These are phyloP conservation scores for Lanistes nyassanus DNA, from an alignment of 1,140 invertebrate genomes.

Conservation along the genomic window DNA sequence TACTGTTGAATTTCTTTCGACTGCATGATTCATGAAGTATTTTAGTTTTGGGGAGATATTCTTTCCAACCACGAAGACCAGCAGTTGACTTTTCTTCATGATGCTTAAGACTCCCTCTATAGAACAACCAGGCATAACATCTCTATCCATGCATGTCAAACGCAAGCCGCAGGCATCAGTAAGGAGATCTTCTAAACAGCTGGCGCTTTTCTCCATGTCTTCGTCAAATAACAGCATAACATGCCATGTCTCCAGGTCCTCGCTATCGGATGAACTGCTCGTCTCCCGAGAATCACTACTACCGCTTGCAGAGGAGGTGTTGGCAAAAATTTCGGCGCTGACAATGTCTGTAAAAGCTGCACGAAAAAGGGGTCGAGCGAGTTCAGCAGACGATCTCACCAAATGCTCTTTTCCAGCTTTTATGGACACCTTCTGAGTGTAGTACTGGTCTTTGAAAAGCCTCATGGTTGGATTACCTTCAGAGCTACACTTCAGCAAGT, in stretches of 20 bases:
- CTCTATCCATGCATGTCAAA: not conserved
- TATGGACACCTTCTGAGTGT: constrained; percentile 2
- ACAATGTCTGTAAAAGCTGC: constrained; percentile 2
- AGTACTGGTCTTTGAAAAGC: constrained; percentile 9
- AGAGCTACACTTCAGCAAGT: constrained; percentile 2
- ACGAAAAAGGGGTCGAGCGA: not conserved
- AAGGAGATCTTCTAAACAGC: not conserved
- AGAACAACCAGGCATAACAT: not conserved
- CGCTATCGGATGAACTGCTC: not conserved
- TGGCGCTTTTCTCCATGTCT: not conserved
- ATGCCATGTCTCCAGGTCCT: too few relatives aligned
- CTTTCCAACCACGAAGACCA: constrained; percentile 6
- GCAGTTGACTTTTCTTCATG: constrained; percentile 9
- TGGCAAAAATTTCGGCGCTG: not conserved
- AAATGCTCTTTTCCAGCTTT: not conserved
- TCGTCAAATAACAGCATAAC: constrained; percentile 1
- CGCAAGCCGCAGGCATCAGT: not conserved
- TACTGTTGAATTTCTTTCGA: not conserved
- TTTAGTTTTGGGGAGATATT: not conserved
- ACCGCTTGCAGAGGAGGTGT: not conserved
- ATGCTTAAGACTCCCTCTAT: not conserved
- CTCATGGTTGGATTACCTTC: not conserved
- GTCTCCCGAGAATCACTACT: not conserved
- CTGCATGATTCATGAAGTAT: not conserved
- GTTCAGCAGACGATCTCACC: not conserved